Conservation (phyloP, 2,888 invertebrate genomes). For the Gari tellinella region DNA sequence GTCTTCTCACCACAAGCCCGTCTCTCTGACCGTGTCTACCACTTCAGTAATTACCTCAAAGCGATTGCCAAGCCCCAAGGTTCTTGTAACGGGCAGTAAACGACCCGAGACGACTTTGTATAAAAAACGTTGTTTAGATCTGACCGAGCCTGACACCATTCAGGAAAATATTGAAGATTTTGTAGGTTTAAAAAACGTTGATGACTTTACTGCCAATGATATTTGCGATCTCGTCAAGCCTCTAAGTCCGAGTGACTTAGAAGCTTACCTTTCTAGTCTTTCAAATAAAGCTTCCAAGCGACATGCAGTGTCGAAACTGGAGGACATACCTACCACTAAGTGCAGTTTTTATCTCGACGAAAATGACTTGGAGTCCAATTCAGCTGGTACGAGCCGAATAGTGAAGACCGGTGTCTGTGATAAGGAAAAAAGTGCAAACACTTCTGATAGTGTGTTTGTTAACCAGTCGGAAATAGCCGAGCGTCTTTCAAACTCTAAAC, state of each 20-base stretch:
- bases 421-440: too few species aligned
- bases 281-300: constrained; percentile 51
- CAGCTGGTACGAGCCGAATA: too few species aligned
- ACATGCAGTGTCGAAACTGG: constrained; percentile 40
- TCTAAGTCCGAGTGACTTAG: constrained; percentile 74
- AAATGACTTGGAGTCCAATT: neutral
- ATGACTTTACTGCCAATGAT: constrained; percentile 45
- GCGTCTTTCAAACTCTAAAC: neutral
- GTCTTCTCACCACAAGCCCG: constrained; percentile 34
- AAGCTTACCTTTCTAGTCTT: constrained; percentile 75
- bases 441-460: too few species aligned
- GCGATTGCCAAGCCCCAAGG: constrained; percentile 73
- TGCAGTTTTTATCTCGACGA: constrained; percentile 75
- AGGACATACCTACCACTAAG: constrained; percentile 65
- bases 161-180: constrained; percentile 32
- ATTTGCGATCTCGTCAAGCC: constrained; percentile 67
- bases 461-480: too few species aligned
- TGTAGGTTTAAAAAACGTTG: constrained; percentile 28
- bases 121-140: constrained; percentile 69
- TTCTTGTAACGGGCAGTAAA: constrained; percentile 67
- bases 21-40: constrained; percentile 24
- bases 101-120: constrained; percentile 55
- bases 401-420: too few species aligned
- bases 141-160: constrained; percentile 34
- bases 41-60: constrained; percentile 41